A percentile compares a stretch with the other conserved stretches of the same genome.
phyloP scores from a whole-genome alignment of 2,888 invertebrate species.

The Frankliniella intonsa region DNA sequence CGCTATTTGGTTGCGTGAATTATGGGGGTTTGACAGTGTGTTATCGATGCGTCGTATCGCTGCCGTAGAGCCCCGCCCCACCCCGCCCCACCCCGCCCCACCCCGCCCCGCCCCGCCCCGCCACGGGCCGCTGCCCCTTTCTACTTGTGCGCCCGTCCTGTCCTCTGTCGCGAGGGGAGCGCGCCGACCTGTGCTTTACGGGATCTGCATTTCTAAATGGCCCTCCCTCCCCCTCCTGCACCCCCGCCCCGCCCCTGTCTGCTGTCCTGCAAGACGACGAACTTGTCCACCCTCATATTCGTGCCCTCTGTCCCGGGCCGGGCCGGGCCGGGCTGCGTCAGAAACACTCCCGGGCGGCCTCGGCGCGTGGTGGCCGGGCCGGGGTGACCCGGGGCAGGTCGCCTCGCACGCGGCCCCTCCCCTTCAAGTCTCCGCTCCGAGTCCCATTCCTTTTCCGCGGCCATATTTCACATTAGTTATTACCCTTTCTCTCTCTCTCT shows the following conservation, averaged over 20 bases:
- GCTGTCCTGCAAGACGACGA: not conserved
- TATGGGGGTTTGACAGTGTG: constrained; percentile 3
- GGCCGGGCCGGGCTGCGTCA: not conserved
- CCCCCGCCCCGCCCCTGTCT: not conserved
- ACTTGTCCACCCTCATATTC: not conserved
- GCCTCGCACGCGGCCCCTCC: not conserved
- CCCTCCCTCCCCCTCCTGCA: not conserved
- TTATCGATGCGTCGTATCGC: not conserved
- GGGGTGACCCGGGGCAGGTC: not conserved
- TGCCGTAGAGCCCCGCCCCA: too few relatives aligned
- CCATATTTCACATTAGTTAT: constrained; percentile 19
- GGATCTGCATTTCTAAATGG: constrained; percentile 25
- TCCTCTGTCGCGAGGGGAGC: not conserved
- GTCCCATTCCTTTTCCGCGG: constrained; percentile 14
- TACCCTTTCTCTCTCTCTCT: not conserved
- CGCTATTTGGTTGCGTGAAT: constrained; percentile 14
- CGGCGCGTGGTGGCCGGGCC: not conserved
- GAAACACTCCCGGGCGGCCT: not conserved
- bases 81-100: too few relatives aligned
- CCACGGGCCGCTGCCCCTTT: too few relatives aligned
- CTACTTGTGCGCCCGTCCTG: not conserved
- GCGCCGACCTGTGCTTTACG: not conserved
- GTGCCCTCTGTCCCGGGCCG: not conserved
- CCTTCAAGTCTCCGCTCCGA: not conserved
- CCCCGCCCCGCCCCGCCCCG: too few relatives aligned